Percentiles rank a stretch among this genome's conserved stretches.
These are phyloP conservation scores for Lagothrix lagotricha DNA, from an alignment of 2,797 vertebrate species.

Conservation along the genomic window DNA sequence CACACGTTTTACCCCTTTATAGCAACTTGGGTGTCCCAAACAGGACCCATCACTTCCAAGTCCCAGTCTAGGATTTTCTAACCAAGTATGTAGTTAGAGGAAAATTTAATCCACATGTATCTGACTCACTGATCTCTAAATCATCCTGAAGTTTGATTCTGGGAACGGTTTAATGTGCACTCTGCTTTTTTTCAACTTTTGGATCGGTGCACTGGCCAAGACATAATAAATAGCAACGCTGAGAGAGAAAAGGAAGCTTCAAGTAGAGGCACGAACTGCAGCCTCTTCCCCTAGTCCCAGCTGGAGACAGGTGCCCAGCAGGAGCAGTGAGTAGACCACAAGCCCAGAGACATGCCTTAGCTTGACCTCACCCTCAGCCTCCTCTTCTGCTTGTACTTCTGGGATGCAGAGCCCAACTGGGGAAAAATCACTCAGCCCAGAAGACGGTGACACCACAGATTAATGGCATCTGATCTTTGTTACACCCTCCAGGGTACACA, in stretches of 20 bases:
- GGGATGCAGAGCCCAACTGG: neutral
- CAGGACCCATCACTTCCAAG: neutral
- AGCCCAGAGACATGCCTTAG: neutral
- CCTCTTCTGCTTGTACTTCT: neutral
- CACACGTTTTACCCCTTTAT: neutral
- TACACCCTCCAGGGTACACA: neutral
- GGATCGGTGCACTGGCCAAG: neutral
- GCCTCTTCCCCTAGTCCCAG: neutral
- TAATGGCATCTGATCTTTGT: neutral
- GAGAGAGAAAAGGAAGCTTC: constrained; percentile 1
- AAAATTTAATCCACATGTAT: constrained; percentile 57
- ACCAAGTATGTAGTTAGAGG: constrained; percentile 22
- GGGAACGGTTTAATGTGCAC: constrained; percentile 50
- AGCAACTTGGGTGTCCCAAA: constrained; percentile 32
- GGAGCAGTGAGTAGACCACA: neutral
- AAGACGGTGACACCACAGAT: neutral
- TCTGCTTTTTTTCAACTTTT: neutral
- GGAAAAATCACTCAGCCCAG: neutral
- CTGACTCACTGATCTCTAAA: constrained; percentile 60
- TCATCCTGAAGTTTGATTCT: constrained; percentile 55
- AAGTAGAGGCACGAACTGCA: neutral
- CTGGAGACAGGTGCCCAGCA: neutral
- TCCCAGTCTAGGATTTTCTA: constrained; percentile 43
- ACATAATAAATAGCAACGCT: neutral
- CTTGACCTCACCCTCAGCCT: neutral